phyloP scores from a whole-genome alignment of 2,113 vertebrate species.

The Paramormyrops kingsleyae region DNA sequence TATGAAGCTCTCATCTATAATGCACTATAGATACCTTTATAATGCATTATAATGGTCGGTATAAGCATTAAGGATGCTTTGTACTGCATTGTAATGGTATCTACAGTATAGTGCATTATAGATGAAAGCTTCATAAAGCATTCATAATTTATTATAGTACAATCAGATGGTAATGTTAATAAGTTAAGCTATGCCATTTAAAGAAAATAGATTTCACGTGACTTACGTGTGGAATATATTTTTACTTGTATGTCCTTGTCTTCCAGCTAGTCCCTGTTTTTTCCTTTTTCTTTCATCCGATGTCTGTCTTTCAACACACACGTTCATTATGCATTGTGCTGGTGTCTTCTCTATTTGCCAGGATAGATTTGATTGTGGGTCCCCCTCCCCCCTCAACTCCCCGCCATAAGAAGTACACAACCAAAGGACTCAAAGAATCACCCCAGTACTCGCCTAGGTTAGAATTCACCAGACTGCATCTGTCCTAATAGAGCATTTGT shows the following conservation, averaged over 20 bases:
- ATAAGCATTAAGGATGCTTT: background rate
- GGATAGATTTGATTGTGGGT: conserved; percentile 93
- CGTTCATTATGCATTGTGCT: conserved; percentile 68
- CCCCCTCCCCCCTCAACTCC: conserved; percentile 83
- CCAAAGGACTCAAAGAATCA: conserved; percentile 80
- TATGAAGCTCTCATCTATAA: background rate
- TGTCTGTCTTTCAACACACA: conserved; percentile 27
- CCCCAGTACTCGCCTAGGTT: conserved; percentile 83
- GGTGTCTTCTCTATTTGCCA: conserved; percentile 82
- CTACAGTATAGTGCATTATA: background rate
- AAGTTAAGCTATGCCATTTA: background rate
- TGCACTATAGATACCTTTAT: background rate
- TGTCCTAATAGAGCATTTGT: conserved; percentile 47
- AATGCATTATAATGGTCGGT: background rate
- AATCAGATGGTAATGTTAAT: background rate
- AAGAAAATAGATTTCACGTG: background rate
- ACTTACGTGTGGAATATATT: conserved; percentile 39
- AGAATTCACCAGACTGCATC: conserved; percentile 64
- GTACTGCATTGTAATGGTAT: background rate
- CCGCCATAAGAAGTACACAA: conserved; percentile 87
- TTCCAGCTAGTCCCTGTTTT: conserved; percentile 35
- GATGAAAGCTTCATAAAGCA: background rate
- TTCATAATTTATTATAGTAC: background rate
- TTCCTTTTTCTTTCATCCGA: conserved; percentile 38
- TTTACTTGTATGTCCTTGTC: conserved; percentile 32